Evolutionary conservation across 2,888 invertebrate genomes (phyloP), one percentile per base, ranked within the genome.

Genomic region (Cerastis leucographa): DNA sequence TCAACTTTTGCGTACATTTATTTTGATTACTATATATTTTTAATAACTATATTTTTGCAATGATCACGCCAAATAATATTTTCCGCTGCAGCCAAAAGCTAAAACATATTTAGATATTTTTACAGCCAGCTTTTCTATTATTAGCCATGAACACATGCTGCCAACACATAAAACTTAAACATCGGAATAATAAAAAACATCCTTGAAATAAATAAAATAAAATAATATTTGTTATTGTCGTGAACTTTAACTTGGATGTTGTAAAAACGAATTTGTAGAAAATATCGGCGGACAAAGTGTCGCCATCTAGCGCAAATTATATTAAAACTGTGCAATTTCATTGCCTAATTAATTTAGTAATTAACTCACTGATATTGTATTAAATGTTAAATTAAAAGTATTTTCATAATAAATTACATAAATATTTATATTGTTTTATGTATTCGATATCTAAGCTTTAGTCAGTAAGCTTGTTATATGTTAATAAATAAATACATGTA

Each of bases 311-410:
- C 86, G 88, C 88, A 88, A 89, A 88, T 89, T 88, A 84, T 78
- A 56, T 80, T 78, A 82, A 87, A 87, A 85, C 84, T 77, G 88
- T 87, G 87, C 88, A 88, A 88, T 88, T 87, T 85, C 74, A 89
- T 89, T 88, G 88, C 89, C 85, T 89, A 89, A 76, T 76, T 84
- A 86, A 54, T 83, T 84, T 84, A 89, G 84, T 85, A 61, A 35
- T 61, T 61, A 61, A 88, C 83, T 79, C 85, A 86, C 82, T 83
- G 67, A 85, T 82, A 86, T 85, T 87, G 81, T 76, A 84, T 83
- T 87, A 85, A 89, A 90, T 91, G 89, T 91, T 90, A 76, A 88
- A 80, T 91, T 90, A 69, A 89, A 80, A 87, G 89, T 93, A 92
- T 92, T 92, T 93, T 93, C 90, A 75, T 90, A 89, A 84, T 80